These are phyloP conservation scores for Cryptoblepharus egeriae DNA, from an alignment of 2,797 vertebrate genomes.

Conservation along the genomic window DNA sequence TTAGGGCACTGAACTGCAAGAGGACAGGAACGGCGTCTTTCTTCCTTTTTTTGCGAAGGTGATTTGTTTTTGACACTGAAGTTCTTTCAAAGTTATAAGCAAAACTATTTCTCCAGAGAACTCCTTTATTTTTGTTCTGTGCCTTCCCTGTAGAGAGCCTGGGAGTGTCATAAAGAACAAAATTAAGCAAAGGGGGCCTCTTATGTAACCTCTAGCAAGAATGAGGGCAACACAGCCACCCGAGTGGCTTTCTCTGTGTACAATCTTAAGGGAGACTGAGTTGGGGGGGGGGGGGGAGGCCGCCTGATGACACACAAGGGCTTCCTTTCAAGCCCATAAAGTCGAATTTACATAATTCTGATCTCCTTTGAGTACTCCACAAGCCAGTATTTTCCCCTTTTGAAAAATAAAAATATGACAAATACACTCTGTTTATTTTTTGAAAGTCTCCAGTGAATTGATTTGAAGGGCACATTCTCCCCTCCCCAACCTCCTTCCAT, in stretches of 20 bases:
- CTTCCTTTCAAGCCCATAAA: constrained; percentile 43
- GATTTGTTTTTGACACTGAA: constrained; percentile 67
- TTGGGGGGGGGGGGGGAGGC: constrained; percentile 37
- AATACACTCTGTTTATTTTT: constrained; percentile 60
- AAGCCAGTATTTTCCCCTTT: constrained; percentile 67
- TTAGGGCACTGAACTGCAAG: constrained; percentile 60
- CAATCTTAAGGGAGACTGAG: background rate
- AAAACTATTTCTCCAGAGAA: constrained; percentile 67
- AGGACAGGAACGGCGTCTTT: constrained; percentile 51
- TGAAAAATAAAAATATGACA: constrained; percentile 74
- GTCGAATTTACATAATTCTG: constrained; percentile 68
- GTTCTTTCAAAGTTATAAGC: constrained; percentile 72
- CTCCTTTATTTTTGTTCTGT: constrained; percentile 51
- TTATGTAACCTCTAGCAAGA: constrained; percentile 73
- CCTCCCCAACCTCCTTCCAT: background rate
- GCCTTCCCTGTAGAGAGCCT: constrained; percentile 51
- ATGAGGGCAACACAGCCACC: constrained; percentile 19
- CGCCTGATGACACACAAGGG: constrained; percentile 46
- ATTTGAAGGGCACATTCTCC: background rate
- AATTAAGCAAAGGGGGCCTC: constrained; percentile 64
- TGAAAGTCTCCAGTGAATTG: constrained; percentile 53
- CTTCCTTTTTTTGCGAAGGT: constrained; percentile 48
- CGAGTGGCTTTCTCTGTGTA: constrained; percentile 35
- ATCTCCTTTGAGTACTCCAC: constrained; percentile 70
- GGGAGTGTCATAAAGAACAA: constrained; percentile 53